These are phyloP conservation scores for Tragelaphus oryx DNA, from an alignment of 2,797 vertebrate genomes.

Conservation along the genomic window DNA sequence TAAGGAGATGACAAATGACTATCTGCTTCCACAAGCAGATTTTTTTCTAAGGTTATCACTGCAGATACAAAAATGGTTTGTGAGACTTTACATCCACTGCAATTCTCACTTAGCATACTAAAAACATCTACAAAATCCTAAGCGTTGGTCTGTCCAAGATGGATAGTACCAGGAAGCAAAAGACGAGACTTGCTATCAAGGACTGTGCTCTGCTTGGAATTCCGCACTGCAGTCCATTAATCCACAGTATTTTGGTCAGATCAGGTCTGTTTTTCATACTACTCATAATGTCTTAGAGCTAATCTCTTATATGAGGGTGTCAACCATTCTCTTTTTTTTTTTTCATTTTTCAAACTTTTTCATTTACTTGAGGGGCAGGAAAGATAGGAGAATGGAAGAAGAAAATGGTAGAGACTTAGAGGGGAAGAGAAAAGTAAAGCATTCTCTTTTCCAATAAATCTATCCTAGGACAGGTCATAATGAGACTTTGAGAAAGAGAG, in stretches of 20 bases:
- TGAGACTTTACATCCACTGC: slow-evolving; percentile 23
- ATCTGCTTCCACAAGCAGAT: slow-evolving; percentile 38
- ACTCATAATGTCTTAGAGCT: slow-evolving; percentile 23
- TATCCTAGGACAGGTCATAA: slow-evolving; percentile 74
- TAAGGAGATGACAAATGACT: neutral
- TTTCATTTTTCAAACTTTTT: neutral
- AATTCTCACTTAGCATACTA: slow-evolving; percentile 54
- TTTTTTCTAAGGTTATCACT: slow-evolving; percentile 19
- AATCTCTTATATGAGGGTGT: slow-evolving; percentile 50
- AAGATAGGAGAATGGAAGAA: slow-evolving; percentile 18
- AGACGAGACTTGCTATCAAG: neutral
- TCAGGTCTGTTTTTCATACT: slow-evolving; percentile 2
- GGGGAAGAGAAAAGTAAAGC: slow-evolving; percentile 56
- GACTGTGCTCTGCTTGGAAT: slow-evolving; percentile 62
- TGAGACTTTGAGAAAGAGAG: slow-evolving; percentile 67
- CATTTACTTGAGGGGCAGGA: neutral
- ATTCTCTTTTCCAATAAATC: slow-evolving; percentile 59
- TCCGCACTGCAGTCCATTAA: neutral
- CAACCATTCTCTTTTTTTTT: neutral
- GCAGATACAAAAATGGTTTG: slow-evolving; percentile 62
- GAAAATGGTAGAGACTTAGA: slow-evolving; percentile 43
- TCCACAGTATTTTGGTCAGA: slow-evolving; percentile 47
- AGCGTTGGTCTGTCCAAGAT: slow-evolving; percentile 45
- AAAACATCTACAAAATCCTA: slow-evolving; percentile 61
- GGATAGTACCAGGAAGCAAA: slow-evolving; percentile 40